Evolutionary conservation across 2,113 vertebrate species (phyloP), one percentile per base, ranked within the genome.

Genomic region (Heterotis niloticus): DNA sequence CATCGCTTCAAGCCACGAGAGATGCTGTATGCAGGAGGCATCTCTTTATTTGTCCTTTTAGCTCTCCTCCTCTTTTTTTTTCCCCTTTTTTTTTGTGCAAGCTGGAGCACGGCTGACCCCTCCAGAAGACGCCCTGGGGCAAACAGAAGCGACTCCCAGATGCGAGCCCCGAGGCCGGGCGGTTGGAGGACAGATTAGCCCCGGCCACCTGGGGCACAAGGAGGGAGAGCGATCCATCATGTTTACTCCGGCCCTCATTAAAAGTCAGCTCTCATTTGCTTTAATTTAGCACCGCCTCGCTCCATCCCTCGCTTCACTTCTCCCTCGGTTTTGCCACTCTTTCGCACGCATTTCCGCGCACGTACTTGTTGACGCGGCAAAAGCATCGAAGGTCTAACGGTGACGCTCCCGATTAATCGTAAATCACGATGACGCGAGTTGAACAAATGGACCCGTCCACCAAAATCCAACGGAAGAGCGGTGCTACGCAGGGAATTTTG

Each of bases 111-210:
- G 67, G 74, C 76, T 83, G 84, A 83, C 79, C 52, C 65, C 80
- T 23, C 73, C 65, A 80, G 81, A 79, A 79, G 54, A 74, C 80
- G 79, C 84, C 86, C 67, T 26, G 23, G 79, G 84, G 83, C 82
- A 75, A 84, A 86, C 88, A 90, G 85, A 84, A 87, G 85, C 79
- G 71, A 75, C 82, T 79, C 84, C 85, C 91, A 93, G 90, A 89
- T 92, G 91, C 85, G 79, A 66, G 78, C 82, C 91, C 89, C 68
- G 70, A 62, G 89, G 91, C 88, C 80, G 78, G 67, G 66, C 56
- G 62, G 67, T 16, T 18, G 70, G 78, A 80, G 76, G 68, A 78
- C 81, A 81, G 72, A 84, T 44, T 11, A 78, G 28, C 52, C 64
- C 80, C 82, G 76, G 86, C 29, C 75, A 34, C 75, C 75, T 57